phyloP scores from a whole-genome alignment of 2,888 invertebrate species.

The Drosophila mimetica region DNA sequence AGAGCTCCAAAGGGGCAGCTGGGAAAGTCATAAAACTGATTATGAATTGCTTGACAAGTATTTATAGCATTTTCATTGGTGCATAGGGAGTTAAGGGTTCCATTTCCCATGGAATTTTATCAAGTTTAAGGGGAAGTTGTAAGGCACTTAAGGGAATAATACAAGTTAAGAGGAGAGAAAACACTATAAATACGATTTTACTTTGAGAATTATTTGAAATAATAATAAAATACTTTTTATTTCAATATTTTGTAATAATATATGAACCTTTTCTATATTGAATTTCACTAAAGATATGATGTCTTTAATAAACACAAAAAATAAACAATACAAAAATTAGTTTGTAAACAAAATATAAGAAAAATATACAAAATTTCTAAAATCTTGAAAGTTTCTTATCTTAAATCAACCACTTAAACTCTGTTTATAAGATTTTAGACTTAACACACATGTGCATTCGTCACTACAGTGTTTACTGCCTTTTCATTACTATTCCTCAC shows the following conservation, averaged over 20 bases:
- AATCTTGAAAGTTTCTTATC: background rate
- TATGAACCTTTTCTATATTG: too few species aligned
- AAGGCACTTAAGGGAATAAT: background rate
- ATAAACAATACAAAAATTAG: background rate
- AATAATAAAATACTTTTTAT: too few species aligned
- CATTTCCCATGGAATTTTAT: background rate
- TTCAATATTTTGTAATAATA: too few species aligned
- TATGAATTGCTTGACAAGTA: conserved; percentile 5
- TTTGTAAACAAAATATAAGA: background rate
- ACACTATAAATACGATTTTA: too few species aligned
- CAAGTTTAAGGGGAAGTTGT: background rate
- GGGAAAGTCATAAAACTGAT: conserved; percentile 20
- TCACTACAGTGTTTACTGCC: conserved; percentile 3
- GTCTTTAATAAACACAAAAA: background rate
- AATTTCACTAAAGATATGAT: too few species aligned
- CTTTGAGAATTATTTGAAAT: too few species aligned
- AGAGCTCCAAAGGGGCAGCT: background rate
- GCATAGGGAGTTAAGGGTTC: background rate
- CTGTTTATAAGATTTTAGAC: background rate
- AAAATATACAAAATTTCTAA: background rate
- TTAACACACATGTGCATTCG: conserved; percentile 8
- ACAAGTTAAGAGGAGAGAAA: background rate
- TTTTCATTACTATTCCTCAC: conserved; percentile 13
- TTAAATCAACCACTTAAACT: background rate
- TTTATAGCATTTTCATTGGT: background rate